These are phyloP conservation scores for Diarsia rubi DNA, from an alignment of 2,888 invertebrate genomes.

Conservation along the genomic window DNA sequence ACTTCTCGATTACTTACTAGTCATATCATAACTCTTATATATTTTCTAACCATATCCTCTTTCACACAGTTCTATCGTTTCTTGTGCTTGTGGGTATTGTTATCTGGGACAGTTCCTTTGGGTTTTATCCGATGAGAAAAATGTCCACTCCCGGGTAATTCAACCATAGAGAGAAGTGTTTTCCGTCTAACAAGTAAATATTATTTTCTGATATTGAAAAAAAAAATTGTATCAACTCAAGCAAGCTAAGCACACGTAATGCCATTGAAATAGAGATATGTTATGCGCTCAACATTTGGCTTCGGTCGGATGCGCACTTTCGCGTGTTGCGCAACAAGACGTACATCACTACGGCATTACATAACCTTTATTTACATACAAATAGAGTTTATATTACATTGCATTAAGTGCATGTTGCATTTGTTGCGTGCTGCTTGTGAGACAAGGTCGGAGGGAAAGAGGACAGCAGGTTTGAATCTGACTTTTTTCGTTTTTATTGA, in stretches of 20 bases:
- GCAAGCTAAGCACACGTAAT: constrained; percentile 57
- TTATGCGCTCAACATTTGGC: constrained; percentile 67
- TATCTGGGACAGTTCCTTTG: background rate
- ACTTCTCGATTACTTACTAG: background rate
- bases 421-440: constrained; percentile 61
- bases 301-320: constrained; percentile 82
- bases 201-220: constrained; percentile 19
- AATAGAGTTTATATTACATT: constrained; percentile 63
- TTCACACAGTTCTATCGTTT: background rate
- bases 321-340: constrained; percentile 77
- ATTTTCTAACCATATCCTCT: background rate
- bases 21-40: background rate
- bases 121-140: background rate
- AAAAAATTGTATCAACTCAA: constrained; percentile 17
- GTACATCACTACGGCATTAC: constrained; percentile 53
- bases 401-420: constrained; percentile 46
- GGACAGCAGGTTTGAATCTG: constrained; percentile 66
- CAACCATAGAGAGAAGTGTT: background rate
- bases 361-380: constrained; percentile 56
- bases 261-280: constrained; percentile 77
- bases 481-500: constrained; percentile 67
- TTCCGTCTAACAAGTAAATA: background rate
- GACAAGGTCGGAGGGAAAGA: constrained; percentile 77
- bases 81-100: background rate
- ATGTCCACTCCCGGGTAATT: background rate